Evolutionary conservation across 2,797 vertebrate genomes (phyloP).

Genomic region (Apodemus agrarius): DNA sequence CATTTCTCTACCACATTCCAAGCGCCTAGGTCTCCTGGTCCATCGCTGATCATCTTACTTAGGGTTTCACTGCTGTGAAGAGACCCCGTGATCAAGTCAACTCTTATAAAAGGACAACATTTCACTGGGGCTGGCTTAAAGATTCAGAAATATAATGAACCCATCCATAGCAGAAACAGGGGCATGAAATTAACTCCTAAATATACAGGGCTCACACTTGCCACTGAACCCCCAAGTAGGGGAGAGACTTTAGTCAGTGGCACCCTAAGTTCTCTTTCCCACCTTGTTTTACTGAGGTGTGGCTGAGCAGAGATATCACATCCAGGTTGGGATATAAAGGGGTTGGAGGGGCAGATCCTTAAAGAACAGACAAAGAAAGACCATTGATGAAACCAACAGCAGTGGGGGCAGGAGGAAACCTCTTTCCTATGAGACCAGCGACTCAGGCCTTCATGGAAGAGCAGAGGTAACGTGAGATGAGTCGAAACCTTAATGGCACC

Average conservation of each 20-base stretch:
- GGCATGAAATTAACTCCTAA: not conserved
- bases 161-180: not conserved
- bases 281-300: not conserved
- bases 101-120: not conserved
- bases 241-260: not conserved
- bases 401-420: constrained; percentile 20
- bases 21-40: not conserved
- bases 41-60: not conserved
- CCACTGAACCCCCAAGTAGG: not conserved
- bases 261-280: not conserved
- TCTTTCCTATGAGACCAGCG: not conserved
- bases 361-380: constrained; percentile 27
- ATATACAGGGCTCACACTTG: not conserved
- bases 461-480: constrained; percentile 24
- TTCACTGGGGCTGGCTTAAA: not conserved
- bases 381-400: constrained; percentile 30
- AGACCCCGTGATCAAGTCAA: not conserved
- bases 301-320: not conserved
- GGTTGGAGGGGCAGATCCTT: constrained; percentile 31
- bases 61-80: not conserved
- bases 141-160: not conserved
- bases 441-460: not conserved
- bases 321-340: not conserved
- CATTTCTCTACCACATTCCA: not conserved
- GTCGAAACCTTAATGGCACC: not conserved